A percentile compares a stretch with the other conserved stretches of the same genome.
Conservation (phyloP, 2,113 vertebrate species). For the Prolemur simus region DNA sequence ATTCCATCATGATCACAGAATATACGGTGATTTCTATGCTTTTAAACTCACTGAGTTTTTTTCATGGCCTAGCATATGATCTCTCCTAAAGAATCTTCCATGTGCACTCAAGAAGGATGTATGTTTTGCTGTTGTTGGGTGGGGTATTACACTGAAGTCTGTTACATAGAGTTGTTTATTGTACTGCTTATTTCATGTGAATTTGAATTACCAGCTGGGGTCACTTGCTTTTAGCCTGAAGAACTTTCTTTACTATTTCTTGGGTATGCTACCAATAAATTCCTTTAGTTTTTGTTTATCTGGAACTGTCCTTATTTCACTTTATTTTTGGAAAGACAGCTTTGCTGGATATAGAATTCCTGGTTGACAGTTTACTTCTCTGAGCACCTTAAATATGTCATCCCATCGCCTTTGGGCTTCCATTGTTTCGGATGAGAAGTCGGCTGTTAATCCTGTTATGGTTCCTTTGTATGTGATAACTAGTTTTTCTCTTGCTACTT, state of each 20-base stretch:
- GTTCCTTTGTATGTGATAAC: too few species aligned
- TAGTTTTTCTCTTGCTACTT: neutral
- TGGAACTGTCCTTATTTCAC: neutral
- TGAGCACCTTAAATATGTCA: neutral
- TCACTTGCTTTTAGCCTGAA: neutral
- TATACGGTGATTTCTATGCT: rapidly evolving
- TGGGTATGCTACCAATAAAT: neutral
- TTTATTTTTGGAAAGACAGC: neutral
- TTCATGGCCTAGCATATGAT: neutral
- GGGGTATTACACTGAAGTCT: neutral
- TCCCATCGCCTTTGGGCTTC: neutral
- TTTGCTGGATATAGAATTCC: neutral
- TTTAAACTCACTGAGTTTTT: rapidly evolving
- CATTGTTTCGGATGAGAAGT: neutral
- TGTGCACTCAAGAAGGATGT: neutral
- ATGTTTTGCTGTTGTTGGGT: rapidly evolving
- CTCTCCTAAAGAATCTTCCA: rapidly evolving
- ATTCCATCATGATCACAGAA: neutral
- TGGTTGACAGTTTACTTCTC: neutral
- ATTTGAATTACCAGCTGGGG: neutral
- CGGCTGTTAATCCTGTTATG: neutral
- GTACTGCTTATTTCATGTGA: neutral
- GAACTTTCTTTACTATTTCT: neutral
- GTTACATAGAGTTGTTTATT: neutral
- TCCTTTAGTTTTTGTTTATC: neutral